Base-by-base conservation (phyloP, 1,140 invertebrate species). In the Plutomurus gul region DNA sequence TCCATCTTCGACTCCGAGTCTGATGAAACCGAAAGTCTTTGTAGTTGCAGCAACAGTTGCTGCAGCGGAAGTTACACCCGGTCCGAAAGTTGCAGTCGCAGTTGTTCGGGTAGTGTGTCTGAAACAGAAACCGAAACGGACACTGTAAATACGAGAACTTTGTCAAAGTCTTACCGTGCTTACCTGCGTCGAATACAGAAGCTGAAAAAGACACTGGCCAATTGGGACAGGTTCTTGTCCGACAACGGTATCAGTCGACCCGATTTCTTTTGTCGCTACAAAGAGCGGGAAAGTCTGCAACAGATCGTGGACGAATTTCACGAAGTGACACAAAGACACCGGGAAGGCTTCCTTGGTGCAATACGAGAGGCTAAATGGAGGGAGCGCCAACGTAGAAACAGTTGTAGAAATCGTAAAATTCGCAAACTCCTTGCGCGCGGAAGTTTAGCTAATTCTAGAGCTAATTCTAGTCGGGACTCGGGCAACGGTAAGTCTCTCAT, bases 301-400 rank as follows among this genome's bases (percentile, higher is more conserved):
- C 78, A 79, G 39, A 79, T 79, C 71, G 78, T 79, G 7, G 78
- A 79, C 37, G 78, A 79, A 30, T 79, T 79, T 71, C 73, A 79
- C 37, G 73, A 70, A 40, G 78, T 79, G 11, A 79, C 72, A 10
- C 46, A 47, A 7, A n/a, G 78, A 36, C 78, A 79, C 36, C 49
- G 78, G 8, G 78, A 65, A 13, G 78, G 78, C 11, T 43, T 79
- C n/a, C 25, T 79, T n/a, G 78, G 49, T 37, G 47, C 49, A 7
- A 37, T 60, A 39, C 30, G 47, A 25, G 49, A 60, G 18, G 75
- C 75, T 8, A 22, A n/a, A 20, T 18, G 30, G 16, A 13, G 73
- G n/a, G 39, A 46, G 49, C 73, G 47, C 73, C 36, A 36, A 30
- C 36, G 46, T n/a, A 13, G 70, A 11, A 40, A 43, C 39, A 72